phyloP scores from a whole-genome alignment of 30 jellyfish, hydroid and myxozoan species.

The Turritopsis rubra region DNA sequence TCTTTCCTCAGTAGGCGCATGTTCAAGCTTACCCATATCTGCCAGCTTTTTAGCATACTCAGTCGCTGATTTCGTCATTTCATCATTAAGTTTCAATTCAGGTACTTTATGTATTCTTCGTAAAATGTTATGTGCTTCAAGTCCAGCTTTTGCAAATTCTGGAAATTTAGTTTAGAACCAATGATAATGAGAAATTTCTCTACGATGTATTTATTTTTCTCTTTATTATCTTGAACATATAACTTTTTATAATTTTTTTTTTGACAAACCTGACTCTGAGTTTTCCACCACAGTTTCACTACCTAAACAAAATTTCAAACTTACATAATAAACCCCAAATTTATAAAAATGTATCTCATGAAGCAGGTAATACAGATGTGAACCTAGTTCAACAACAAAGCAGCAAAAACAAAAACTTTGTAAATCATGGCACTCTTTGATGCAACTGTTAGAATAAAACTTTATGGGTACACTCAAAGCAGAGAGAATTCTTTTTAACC shows the following conservation, averaged over 20 bases:
- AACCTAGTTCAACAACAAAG: no score
- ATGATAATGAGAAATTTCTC: not conserved
- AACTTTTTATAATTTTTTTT: no score
- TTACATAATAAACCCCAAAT: no score
- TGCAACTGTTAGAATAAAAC: no score
- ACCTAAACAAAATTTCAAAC: not conserved
- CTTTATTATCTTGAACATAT: not conserved
- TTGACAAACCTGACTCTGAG: not conserved
- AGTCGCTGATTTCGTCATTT: conserved; percentile 48
- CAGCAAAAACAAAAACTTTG: no score
- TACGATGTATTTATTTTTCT: not conserved
- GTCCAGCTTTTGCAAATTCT: conserved; percentile 24
- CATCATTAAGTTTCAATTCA: conserved; percentile 34
- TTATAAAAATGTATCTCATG: no score
- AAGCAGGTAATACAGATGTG: no score
- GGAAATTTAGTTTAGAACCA: not conserved
- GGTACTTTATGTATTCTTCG: conserved; percentile 35
- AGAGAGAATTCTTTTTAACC: no score
- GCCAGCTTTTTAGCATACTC: conserved; percentile 69
- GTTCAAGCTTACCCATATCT: conserved; percentile 20
- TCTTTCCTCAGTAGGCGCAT: conserved; percentile 5
- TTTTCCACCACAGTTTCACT: not conserved
- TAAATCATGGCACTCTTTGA: no score
- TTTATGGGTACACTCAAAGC: no score
- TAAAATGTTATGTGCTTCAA: conserved; percentile 43